These are phyloP conservation scores for Actenoides lindsayi DNA, from an alignment of 2,113 vertebrate species.

Conservation along the genomic window DNA sequence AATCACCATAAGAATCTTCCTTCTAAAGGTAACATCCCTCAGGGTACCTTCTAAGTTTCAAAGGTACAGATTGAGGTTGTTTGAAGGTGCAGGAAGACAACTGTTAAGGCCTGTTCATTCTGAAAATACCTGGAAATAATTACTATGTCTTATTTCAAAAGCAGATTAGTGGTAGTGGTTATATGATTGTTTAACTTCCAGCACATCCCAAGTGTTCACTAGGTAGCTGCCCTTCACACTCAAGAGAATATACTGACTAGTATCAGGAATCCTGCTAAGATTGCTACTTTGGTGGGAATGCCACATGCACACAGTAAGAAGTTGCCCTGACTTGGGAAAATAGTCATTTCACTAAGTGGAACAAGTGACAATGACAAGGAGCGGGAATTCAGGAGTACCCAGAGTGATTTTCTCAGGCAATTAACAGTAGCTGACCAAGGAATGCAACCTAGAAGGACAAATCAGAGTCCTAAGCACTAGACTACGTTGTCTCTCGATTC, in stretches of 20 bases:
- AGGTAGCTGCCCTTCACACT: background rate
- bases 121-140: background rate
- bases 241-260: background rate
- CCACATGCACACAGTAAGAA: background rate
- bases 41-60: background rate
- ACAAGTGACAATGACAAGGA: background rate
- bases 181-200: background rate
- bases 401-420: background rate
- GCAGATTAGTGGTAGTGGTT: background rate
- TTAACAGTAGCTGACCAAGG: background rate
- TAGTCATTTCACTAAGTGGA: fast-evolving
- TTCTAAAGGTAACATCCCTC: background rate
- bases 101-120: background rate
- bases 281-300: background rate
- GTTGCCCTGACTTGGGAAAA: background rate
- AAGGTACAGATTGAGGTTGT: background rate
- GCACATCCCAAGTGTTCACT: background rate
- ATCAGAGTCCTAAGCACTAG: background rate
- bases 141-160: background rate
- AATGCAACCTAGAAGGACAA: background rate
- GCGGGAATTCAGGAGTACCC: background rate
- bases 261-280: background rate
- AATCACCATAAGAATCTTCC: background rate
- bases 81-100: background rate
- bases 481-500: background rate